Evolutionary conservation across 2,888 invertebrate species (phyloP).

Genomic region (Drosophila anomalipes): DNA sequence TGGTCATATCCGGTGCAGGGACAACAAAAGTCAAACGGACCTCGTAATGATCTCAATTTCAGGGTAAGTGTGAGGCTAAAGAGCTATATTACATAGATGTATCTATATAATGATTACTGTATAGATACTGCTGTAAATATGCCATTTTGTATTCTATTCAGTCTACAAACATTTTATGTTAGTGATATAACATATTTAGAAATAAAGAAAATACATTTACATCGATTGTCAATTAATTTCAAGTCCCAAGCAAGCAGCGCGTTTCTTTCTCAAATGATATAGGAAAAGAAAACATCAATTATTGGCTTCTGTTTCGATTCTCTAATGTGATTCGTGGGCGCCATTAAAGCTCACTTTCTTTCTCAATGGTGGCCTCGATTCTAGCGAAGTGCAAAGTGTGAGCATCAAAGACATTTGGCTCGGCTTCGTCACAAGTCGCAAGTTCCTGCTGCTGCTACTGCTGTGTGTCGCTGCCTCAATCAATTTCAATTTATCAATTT

Average conservation of each 20-base stretch:
- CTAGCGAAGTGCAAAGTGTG: slow-evolving; percentile 43
- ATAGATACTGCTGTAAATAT: not conserved
- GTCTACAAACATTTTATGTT: not conserved
- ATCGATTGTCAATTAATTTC: slow-evolving; percentile 60
- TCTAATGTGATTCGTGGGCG: slow-evolving; percentile 47
- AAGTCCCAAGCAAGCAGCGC: slow-evolving; percentile 3
- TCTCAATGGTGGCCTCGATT: slow-evolving; percentile 47
- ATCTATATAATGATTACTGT: not conserved
- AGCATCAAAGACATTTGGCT: slow-evolving; percentile 62
- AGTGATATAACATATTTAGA: not conserved
- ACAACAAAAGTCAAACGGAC: slow-evolving; percentile 4
- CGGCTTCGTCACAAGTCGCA: slow-evolving; percentile 10
- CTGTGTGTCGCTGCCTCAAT: slow-evolving; percentile 66
- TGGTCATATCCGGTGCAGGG: slow-evolving; percentile 18
- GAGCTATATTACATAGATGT: not conserved
- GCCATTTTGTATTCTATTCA: not conserved
- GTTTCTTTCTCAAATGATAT: slow-evolving; percentile 14
- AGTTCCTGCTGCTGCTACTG: slow-evolving; percentile 4
- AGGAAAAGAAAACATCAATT: slow-evolving; percentile 44
- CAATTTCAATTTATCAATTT: slow-evolving; percentile 81
- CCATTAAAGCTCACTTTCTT: slow-evolving; percentile 32
- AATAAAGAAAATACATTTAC: slow-evolving; percentile 2
- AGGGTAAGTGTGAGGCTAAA: not conserved
- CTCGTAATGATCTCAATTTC: slow-evolving; percentile 1
- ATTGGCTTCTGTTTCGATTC: slow-evolving; percentile 13